Percentiles rank a stretch among this genome's conserved stretches.
Evolutionary conservation across 2,888 invertebrate species (phyloP).

Genomic region (Philereme transversata): DNA sequence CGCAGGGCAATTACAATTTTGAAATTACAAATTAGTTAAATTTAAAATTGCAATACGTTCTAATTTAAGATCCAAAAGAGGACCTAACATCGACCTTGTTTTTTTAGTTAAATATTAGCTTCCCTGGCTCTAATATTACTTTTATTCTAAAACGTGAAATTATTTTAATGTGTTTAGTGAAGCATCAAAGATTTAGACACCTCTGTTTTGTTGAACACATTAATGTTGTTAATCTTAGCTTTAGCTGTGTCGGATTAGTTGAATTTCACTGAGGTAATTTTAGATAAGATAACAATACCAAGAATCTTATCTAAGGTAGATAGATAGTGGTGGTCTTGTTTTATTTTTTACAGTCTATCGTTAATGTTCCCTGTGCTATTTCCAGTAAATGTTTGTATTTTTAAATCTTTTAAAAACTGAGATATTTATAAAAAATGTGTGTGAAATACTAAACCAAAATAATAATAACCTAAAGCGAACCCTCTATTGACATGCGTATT

Average conservation of each 20-base stretch:
- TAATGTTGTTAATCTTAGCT: constrained; percentile 69
- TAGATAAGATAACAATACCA: constrained; percentile 74
- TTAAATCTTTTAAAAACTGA: not conserved
- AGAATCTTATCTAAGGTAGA: constrained; percentile 49
- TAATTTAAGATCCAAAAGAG: no score
- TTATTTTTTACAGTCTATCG: constrained; percentile 13
- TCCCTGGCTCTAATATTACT: no score
- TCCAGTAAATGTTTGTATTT: not conserved
- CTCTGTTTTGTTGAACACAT: constrained; percentile 26
- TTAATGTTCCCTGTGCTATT: constrained; percentile 4
- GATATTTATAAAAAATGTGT: not conserved
- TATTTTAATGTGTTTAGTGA: no score
- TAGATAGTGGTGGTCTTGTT: constrained; percentile 40
- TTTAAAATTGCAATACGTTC: no score
- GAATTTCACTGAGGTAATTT: constrained; percentile 54
- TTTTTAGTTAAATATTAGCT: no score
- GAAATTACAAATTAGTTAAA: no score
- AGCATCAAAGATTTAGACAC: no score
- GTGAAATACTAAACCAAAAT: constrained; percentile 25
- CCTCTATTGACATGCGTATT: constrained; percentile 66
- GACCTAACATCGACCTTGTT: no score
- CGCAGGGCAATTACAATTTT: no score
- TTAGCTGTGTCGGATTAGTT: constrained; percentile 62
- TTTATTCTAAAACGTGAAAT: no score
- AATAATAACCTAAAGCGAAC: constrained; percentile 48